phyloP scores from a whole-genome alignment of 1,140 invertebrate species.

The Homarus americanus region DNA sequence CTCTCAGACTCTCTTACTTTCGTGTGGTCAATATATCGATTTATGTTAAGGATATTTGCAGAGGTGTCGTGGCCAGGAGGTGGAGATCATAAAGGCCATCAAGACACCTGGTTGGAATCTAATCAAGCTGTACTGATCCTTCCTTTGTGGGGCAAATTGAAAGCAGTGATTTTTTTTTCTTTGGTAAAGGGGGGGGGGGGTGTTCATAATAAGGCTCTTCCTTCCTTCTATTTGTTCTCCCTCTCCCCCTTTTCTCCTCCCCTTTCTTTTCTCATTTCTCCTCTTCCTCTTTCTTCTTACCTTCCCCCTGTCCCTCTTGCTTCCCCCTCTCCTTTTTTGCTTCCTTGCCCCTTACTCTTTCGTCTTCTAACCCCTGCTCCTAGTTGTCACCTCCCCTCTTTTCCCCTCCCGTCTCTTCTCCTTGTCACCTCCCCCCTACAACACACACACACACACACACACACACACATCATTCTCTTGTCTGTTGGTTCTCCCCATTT shows the following conservation, averaged over 20 bases:
- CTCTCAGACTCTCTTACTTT: too few species aligned
- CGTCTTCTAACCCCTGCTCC: too few species aligned
- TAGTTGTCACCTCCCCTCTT: too few species aligned
- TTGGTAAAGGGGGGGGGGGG: neutral
- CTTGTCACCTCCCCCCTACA: too few species aligned
- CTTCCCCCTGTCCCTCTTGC: neutral
- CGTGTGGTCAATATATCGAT: too few species aligned
- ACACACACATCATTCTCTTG: too few species aligned
- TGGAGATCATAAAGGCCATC: too few species aligned
- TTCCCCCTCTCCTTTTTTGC: neutral
- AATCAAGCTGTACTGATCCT: neutral
- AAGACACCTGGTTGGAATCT: neutral
- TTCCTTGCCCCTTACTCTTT: neutral
- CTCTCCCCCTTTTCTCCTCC: neutral
- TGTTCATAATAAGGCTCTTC: neutral
- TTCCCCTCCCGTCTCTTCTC: too few species aligned
- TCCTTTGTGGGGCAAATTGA: neutral
- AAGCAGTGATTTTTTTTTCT: conserved; percentile 1
- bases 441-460: too few species aligned
- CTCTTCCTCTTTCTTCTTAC: neutral
- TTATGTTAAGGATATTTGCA: too few species aligned
- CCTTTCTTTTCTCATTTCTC: neutral
- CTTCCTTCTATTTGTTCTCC: neutral
- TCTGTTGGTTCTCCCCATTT: too few species aligned
- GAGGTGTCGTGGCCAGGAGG: too few species aligned